Evolutionary conservation across 2,888 invertebrate species (phyloP).

Genomic region (Drosophila yooni): DNA sequence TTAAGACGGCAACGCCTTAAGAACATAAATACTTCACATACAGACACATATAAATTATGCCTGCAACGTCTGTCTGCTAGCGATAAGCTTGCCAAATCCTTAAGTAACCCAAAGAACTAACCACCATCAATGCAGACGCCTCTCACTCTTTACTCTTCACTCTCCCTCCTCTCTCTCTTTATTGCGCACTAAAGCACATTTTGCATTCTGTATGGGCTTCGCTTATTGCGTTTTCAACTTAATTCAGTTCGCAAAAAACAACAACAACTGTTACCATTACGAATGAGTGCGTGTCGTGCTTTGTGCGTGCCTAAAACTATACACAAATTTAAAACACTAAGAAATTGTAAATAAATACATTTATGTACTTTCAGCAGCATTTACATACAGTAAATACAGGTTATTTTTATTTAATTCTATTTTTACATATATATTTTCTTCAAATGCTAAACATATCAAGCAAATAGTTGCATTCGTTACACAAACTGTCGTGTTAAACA

Average conservation of each 20-base stretch:
- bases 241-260: conserved; percentile 20
- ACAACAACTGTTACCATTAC: conserved; percentile 15
- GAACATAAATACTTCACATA: not conserved
- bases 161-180: not conserved
- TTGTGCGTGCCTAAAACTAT: not conserved
- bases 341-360: not conserved
- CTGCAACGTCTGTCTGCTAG: conserved; percentile 21
- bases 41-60: conserved; percentile 28
- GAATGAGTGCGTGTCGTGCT: conserved; percentile 20
- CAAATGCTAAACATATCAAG: not conserved
- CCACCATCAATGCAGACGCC: conserved; percentile 48
- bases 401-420: not conserved
- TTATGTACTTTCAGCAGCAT: too few relatives aligned
- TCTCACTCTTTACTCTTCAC: not conserved
- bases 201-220: conserved; percentile 39
- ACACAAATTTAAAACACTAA: not conserved
- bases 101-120: conserved; percentile 26
- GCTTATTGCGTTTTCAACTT: conserved; percentile 40
- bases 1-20: conserved; percentile 36
- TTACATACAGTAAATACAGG: too few relatives aligned
- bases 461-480: not conserved
- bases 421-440: not conserved
- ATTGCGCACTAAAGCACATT: conserved; percentile 20
- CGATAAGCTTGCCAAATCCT: conserved; percentile 57
- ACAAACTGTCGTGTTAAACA: conserved; percentile 8